Conservation (phyloP, 2,797 vertebrate species). For the Calcarius lapponicus region DNA sequence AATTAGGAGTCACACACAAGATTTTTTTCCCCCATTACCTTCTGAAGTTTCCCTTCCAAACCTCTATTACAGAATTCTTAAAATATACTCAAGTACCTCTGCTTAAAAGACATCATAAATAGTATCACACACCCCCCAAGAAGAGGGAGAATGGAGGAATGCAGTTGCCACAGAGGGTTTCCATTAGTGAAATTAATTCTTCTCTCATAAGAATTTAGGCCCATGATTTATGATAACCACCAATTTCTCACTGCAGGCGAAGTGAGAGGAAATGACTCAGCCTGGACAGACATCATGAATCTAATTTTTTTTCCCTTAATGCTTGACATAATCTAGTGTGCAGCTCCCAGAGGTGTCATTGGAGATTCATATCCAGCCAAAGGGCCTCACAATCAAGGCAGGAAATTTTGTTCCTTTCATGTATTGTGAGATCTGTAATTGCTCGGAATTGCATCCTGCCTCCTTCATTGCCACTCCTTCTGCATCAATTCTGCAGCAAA, state of each 20-base stretch:
- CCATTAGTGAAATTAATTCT: slow-evolving; percentile 77
- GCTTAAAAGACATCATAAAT: slow-evolving; percentile 48
- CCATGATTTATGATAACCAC: slow-evolving; percentile 72
- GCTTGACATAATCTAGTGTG: slow-evolving; percentile 67
- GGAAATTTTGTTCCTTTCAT: slow-evolving; percentile 56
- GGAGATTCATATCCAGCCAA: slow-evolving; percentile 62
- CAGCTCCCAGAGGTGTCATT: slow-evolving; percentile 56
- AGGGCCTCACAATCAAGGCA: slow-evolving; percentile 55
- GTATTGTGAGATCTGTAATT: slow-evolving; percentile 52
- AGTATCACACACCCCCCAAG: background rate
- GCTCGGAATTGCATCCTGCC: slow-evolving; percentile 57
- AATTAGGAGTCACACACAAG: background rate
- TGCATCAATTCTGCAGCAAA: slow-evolving; percentile 28
- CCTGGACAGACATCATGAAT: slow-evolving; percentile 68
- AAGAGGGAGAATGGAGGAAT: background rate
- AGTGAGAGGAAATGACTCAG: slow-evolving; percentile 74
- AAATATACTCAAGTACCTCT: background rate
- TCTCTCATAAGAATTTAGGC: slow-evolving; percentile 66
- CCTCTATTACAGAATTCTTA: background rate
- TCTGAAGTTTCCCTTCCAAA: background rate
- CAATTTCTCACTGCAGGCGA: slow-evolving; percentile 63
- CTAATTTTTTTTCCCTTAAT: slow-evolving; percentile 42
- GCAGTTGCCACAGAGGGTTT: slow-evolving; percentile 61
- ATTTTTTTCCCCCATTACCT: background rate
- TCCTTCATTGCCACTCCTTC: slow-evolving; percentile 4